phyloP scores from a whole-genome alignment of 2,888 invertebrate genomes.

The Leucania comma region DNA sequence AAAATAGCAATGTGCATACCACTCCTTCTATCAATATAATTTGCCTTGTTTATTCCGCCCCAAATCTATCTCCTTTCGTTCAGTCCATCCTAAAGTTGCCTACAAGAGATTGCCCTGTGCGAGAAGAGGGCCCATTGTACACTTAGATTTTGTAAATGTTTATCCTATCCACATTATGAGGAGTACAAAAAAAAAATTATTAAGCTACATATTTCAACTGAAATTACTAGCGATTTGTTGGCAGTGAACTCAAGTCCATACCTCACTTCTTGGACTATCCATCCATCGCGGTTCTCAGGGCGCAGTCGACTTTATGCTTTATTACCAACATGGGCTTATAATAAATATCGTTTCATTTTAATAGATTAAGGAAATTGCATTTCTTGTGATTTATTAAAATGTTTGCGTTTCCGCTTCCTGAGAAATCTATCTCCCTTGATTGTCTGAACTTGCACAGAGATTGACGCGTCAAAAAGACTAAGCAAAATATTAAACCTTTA shows the following conservation, averaged over 20 bases:
- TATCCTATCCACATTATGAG: too few relatives aligned
- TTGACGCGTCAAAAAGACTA: too few relatives aligned
- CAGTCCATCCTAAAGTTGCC: too few relatives aligned
- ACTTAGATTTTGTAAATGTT: too few relatives aligned
- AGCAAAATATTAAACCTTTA: too few relatives aligned
- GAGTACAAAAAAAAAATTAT: not conserved
- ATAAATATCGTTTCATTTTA: constrained; percentile 27
- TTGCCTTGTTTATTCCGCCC: constrained; percentile 1
- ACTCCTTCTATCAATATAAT: constrained; percentile 4
- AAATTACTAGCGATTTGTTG: constrained; percentile 23
- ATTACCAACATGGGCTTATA: constrained; percentile 16
- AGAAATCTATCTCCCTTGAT: not conserved
- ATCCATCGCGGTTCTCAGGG: constrained; percentile 23
- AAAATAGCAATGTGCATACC: not conserved
- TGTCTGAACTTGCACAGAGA: not conserved
- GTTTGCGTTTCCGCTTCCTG: constrained; percentile 10
- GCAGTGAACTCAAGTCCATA: constrained; percentile 37
- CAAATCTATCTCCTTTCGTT: too few relatives aligned
- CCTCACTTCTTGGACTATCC: constrained; percentile 21
- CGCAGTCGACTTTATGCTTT: constrained; percentile 22
- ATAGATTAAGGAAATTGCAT: constrained; percentile 21
- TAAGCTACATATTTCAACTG: constrained; percentile 13
- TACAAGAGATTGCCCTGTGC: too few relatives aligned
- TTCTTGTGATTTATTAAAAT: constrained; percentile 19
- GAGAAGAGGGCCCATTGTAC: too few relatives aligned